Evolutionary conservation across 1,140 invertebrate genomes (phyloP), one percentile per base, ranked within the genome.

Genomic region (Teleopsis dalmanni): DNA sequence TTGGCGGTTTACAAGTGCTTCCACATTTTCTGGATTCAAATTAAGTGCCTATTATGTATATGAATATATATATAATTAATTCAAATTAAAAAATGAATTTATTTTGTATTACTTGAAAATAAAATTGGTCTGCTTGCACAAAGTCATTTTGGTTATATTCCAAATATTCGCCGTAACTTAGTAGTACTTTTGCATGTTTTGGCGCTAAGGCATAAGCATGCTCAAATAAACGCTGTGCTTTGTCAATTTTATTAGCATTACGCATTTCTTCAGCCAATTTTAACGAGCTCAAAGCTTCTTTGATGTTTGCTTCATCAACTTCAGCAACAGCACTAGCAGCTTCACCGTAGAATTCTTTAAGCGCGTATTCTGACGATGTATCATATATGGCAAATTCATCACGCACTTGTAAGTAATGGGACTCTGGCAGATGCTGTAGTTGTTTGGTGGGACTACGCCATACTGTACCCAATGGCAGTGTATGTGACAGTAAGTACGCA

Each of bases 111-210:
- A 67, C 68, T 49, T 75, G 75, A 55, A 79, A 78, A 70, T 94
- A 96, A 54, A 92, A 78, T 59, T 91, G 87, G 75, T 98, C 91
- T 4, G 95, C 95, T 65, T 81, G 79, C 2, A 96, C 78, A 19
- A 96, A 74, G 73, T 98, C 89, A 25, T 89, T 81, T 55, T 88
- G 79, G 14, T 84, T 83, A 46, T 86, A 80, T 72, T 98, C 94
- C 21, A 96, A 70, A 72, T 95, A 95, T 72, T 97, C 91, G 22
- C 95, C 95, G 72, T 93, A 97, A 55, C 88, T 81, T 57, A 89
- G 91, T 10, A 98, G 72, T 38, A 97, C 82, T 59, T 97, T 92
- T 2, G 93, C 87, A 75, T 97, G 89, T 54, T 85, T 81, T 0
- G 95, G 94, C 14, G 91, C 87, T 19, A 97, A 72, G 0, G 89